Evolutionary conservation across 2,888 invertebrate species (phyloP), one percentile per base, ranked within the genome.

Genomic region (Suillia variegata): DNA sequence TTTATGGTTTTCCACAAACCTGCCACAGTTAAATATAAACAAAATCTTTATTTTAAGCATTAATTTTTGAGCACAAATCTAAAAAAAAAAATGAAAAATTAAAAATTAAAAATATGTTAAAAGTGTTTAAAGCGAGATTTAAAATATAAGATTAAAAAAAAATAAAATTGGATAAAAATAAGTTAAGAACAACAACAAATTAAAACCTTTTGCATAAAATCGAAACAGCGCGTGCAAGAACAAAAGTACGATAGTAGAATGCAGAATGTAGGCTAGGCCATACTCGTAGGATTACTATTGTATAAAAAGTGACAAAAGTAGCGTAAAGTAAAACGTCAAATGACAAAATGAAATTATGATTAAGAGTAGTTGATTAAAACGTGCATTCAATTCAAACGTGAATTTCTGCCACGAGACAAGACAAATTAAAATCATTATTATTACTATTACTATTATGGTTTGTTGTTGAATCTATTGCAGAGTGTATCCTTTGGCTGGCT

Each of bases 171-270:
- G 13, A 24, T 13, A 48, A 56, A 33, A 56, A 56, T 8, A 15
- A 42, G 12, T 49, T 48, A 48, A 34, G 18, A 34, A 12, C 20
- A n/a, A 56, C 38, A 67, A 72, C 72, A 72, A 61, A 73, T 73
- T 73, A 72, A 72, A 72, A 72, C 67, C 68, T 68, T 68, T 71
- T 56, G 48, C 55, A 59, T 20, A 20, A 45, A 38, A 38, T 13
- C 4, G n/a, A n/a, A n/a, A n/a, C n/a, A n/a, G n/a, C n/a, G n/a
- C n/a, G n/a, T n/a, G n/a, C n/a, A n/a, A n/a, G n/a, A n/a, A n/a
- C n/a, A n/a, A n/a, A n/a, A n/a, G n/a, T n/a, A n/a, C n/a, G n/a
- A n/a, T n/a, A n/a, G n/a, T n/a, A n/a, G n/a, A n/a, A n/a, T n/a
- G n/a, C n/a, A n/a, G n/a, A n/a, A n/a, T n/a, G n/a, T n/a, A n/a